Evolutionary conservation across 2,888 invertebrate genomes (phyloP), one percentile per base, ranked within the genome.

Genomic region (Eupelmus urozonus): DNA sequence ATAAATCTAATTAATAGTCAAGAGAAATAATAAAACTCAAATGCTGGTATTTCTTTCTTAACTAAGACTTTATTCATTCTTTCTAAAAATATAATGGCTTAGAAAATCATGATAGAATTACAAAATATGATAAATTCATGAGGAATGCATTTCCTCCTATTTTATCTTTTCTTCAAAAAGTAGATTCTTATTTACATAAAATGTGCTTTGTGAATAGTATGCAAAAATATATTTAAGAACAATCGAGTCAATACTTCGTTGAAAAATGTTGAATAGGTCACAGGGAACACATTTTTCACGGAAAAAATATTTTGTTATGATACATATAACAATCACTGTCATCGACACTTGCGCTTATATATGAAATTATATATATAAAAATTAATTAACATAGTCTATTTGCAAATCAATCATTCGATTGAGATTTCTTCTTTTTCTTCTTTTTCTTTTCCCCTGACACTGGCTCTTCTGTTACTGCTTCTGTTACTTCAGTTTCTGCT

Each of bases 391-490:
- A 59, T 59, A 77, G 53, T 75, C 13, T 78, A 67, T 70, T 23
- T 75, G 55, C 49, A 79, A 71, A 63, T 80, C 80, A 84, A 80
- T 83, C 84, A 57, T 82, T 82, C 13, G 83, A 82, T 66, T 81
- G 73, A 59, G 91, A 91, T 80, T 93, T 92, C 83, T 93, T 93
- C 63, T 91, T 91, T 86, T 91, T 92, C 84, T 92, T 92, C 84
- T 92, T 92, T 83, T 91, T 92, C 83, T 92, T 92, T 69, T n/a
- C 49, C 13, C 71, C 81, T 82, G 78, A 77, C 78, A 66, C 78
- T 78, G 69, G 71, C 66, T n/a, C 49, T 49, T 74, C 81, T 82
- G 79, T 79, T 79, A 60, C 77, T 79, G 70, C 72, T 72, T 25
- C 40, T 40, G 4, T 11, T 57, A 25, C 69, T 75, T 75, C n/a